Evolutionary conservation across 2,797 vertebrate species (phyloP).

Genomic region (Sebastes paucispinis): DNA sequence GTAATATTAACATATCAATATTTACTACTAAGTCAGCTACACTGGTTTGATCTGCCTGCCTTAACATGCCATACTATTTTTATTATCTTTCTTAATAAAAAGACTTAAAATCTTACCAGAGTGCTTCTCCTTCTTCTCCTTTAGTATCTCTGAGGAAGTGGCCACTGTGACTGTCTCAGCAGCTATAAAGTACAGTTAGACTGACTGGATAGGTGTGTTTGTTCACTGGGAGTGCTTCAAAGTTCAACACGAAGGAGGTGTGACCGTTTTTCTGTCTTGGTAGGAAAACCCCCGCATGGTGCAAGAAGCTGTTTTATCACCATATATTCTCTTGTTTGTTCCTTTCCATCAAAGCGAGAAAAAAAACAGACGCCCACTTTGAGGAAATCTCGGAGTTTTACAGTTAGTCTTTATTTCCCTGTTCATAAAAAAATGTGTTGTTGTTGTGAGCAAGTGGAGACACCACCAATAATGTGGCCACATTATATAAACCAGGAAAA

Average conservation of each 20-base stretch:
- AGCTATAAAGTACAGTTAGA: background rate
- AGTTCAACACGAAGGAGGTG: background rate
- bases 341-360: background rate
- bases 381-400: background rate
- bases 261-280: background rate
- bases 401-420: background rate
- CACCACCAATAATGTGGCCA: background rate
- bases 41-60: background rate
- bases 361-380: background rate
- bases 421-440: background rate
- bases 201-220: background rate
- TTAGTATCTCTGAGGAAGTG: background rate
- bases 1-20: no score
- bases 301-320: background rate
- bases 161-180: background rate
- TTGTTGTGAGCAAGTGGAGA: background rate
- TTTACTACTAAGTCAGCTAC: no score
- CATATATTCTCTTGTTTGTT: accelerated
- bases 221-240: background rate
- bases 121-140: background rate
- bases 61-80: background rate
- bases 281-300: background rate
- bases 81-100: background rate
- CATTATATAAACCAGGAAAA: no score
- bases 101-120: slow-evolving; percentile 16